phyloP scores from a whole-genome alignment of 1,140 invertebrate genomes.

The Pogonomyrmex barbatus region DNA sequence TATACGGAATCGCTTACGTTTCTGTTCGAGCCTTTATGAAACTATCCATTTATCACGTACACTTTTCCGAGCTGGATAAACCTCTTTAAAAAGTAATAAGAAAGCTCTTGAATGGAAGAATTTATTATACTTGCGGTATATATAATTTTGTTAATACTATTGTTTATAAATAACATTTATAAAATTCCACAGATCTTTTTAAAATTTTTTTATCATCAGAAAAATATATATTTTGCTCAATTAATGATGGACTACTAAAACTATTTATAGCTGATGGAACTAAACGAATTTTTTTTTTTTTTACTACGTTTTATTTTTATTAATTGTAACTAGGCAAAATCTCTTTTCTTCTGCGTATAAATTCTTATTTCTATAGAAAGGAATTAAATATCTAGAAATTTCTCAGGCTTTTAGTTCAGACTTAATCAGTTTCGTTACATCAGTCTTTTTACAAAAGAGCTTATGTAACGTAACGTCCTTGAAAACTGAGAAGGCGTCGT shows the following conservation, averaged over 20 bases:
- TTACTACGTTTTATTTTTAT: too few relatives aligned
- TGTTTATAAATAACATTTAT: neutral
- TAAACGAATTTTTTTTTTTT: too few relatives aligned
- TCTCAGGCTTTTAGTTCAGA: neutral
- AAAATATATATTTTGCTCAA: too few relatives aligned
- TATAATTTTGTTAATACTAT: neutral
- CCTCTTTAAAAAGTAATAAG: slow-evolving; percentile 33
- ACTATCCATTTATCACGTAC: slow-evolving; percentile 42
- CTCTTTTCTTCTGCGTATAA: too few relatives aligned
- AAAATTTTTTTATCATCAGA: neutral
- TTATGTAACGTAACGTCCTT: neutral
- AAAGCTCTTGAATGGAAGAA: neutral
- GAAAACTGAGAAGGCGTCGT: slow-evolving; percentile 19
- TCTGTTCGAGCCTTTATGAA: slow-evolving; percentile 59
- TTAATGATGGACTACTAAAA: too few relatives aligned
- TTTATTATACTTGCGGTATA: neutral
- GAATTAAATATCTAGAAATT: neutral
- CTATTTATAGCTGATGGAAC: too few relatives aligned
- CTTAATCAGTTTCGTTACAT: neutral
- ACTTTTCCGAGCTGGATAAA: slow-evolving; percentile 19
- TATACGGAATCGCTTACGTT: slow-evolving; percentile 55
- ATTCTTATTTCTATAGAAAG: neutral
- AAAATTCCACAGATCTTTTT: neutral
- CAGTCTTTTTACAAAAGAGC: neutral
- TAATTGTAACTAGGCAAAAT: too few relatives aligned